Conservation (phyloP, 1,140 invertebrate genomes). For the Homalodisca vitripennis region DNA sequence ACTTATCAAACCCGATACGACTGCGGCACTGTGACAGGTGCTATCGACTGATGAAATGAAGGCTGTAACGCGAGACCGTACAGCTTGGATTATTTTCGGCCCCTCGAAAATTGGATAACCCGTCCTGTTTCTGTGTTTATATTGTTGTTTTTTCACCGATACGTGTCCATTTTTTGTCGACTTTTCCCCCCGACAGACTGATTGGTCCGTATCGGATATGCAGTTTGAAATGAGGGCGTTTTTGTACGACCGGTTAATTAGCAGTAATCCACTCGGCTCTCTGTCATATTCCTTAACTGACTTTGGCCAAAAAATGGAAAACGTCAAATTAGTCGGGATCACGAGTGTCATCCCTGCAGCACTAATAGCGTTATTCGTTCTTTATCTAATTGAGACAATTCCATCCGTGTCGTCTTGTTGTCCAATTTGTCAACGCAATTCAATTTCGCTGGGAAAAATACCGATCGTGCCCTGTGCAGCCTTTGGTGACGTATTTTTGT, state of each 20-base stretch:
- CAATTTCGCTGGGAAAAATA: neutral
- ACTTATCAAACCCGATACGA: slow-evolving; percentile 1
- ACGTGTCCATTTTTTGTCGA: slow-evolving; percentile 25
- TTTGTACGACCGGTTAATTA: slow-evolving; percentile 10
- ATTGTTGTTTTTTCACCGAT: slow-evolving; percentile 25
- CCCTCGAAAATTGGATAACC: slow-evolving; percentile 22
- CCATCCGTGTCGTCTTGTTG: slow-evolving; percentile 17
- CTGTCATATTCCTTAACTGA: slow-evolving; percentile 24
- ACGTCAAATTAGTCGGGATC: slow-evolving; percentile 1
- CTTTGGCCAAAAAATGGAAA: slow-evolving; percentile 19
- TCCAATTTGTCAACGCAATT: slow-evolving; percentile 17
- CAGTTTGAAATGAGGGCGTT: slow-evolving; percentile 21
- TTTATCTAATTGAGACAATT: slow-evolving; percentile 25
- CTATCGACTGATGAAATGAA: slow-evolving; percentile 1
- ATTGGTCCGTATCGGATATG: slow-evolving; percentile 18
- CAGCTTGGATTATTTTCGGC: slow-evolving; percentile 20
- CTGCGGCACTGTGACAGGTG: neutral
- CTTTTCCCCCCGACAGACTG: slow-evolving; percentile 16
- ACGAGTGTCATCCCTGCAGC: neutral
- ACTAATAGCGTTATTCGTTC: slow-evolving; percentile 14
- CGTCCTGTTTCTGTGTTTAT: slow-evolving; percentile 23
- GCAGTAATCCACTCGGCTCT: slow-evolving; percentile 3
- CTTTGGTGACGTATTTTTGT: too few relatives aligned
- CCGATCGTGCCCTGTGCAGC: neutral
- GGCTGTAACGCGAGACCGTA: slow-evolving; percentile 17